Percentiles rank a stretch among this genome's conserved stretches.
Evolutionary conservation across 2,888 invertebrate species (phyloP).

Genomic region (Belgica antarctica): DNA sequence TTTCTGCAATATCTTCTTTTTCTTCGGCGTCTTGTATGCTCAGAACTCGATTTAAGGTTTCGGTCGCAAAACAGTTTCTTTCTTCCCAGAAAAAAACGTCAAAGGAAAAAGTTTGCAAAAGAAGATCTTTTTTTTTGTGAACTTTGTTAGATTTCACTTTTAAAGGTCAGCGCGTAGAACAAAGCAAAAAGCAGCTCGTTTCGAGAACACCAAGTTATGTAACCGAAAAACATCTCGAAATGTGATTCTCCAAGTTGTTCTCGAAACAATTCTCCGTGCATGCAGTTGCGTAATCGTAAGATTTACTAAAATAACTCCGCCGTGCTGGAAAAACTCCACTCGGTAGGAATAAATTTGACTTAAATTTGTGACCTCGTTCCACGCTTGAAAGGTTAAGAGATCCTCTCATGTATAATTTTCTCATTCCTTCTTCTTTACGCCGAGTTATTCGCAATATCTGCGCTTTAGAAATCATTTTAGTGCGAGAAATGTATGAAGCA

Average conservation of each 20-base stretch:
- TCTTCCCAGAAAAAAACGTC: not conserved
- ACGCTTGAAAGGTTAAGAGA: constrained; percentile 39
- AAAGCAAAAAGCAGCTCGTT: too few species aligned
- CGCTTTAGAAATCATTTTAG: too few species aligned
- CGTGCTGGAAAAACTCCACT: constrained; percentile 1
- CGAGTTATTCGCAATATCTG: not conserved
- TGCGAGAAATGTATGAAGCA: too few species aligned
- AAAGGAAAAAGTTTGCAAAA: too few species aligned
- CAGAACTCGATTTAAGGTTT: not conserved
- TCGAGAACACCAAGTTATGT: not conserved
- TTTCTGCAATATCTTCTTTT: not conserved
- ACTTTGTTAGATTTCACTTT: constrained; percentile 3
- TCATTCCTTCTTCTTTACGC: not conserved
- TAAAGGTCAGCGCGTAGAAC: constrained; percentile 3
- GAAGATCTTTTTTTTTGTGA: too few species aligned
- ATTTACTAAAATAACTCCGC: too few species aligned
- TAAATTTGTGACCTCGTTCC: constrained; percentile 33
- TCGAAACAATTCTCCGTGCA: not conserved
- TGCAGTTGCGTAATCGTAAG: not conserved
- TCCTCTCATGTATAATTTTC: constrained; percentile 19
- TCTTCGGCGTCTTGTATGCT: not conserved
- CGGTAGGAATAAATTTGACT: not conserved
- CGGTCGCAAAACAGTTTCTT: not conserved
- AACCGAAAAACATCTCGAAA: constrained; percentile 3
- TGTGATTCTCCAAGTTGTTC: not conserved